Percentiles rank a stretch among this genome's conserved stretches.
These are phyloP conservation scores for Eupithecia tripunctaria DNA, from an alignment of 2,888 invertebrate genomes.

Conservation along the genomic window DNA sequence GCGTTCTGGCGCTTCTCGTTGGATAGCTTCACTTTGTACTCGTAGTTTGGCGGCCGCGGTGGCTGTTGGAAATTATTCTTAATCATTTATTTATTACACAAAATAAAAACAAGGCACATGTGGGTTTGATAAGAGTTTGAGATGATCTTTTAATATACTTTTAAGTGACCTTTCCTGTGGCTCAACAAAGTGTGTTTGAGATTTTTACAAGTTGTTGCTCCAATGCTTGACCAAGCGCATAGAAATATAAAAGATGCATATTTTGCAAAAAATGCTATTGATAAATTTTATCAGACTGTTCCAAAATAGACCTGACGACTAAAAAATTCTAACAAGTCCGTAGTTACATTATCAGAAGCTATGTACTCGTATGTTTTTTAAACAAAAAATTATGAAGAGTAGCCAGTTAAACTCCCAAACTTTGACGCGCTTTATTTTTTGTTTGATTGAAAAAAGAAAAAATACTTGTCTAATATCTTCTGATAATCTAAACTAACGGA, in stretches of 20 bases:
- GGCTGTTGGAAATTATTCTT: background rate
- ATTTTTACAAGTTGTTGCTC: background rate
- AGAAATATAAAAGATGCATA: background rate
- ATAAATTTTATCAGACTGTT: no score
- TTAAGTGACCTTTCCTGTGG: background rate
- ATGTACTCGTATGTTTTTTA: no score
- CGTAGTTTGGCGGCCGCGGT: conserved; percentile 58
- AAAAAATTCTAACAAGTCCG: no score
- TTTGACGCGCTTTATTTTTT: no score
- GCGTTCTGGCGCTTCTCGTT: conserved; percentile 74
- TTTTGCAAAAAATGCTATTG: background rate
- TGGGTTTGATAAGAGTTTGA: background rate
- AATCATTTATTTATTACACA: background rate
- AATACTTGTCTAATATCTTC: no score
- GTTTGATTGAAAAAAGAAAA: no score
- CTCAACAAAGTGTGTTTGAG: background rate
- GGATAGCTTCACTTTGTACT: conserved; percentile 83
- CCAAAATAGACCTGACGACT: no score
- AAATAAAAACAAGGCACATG: background rate
- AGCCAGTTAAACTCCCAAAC: no score
- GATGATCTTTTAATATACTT: background rate
- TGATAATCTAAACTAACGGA: no score
- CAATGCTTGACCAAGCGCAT: background rate
- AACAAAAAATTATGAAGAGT: no score
- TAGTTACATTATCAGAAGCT: no score